A percentile compares a stretch with the other conserved stretches of the same genome.
phyloP scores from a whole-genome alignment of 2,888 invertebrate species.

The Pollenia angustigena region DNA sequence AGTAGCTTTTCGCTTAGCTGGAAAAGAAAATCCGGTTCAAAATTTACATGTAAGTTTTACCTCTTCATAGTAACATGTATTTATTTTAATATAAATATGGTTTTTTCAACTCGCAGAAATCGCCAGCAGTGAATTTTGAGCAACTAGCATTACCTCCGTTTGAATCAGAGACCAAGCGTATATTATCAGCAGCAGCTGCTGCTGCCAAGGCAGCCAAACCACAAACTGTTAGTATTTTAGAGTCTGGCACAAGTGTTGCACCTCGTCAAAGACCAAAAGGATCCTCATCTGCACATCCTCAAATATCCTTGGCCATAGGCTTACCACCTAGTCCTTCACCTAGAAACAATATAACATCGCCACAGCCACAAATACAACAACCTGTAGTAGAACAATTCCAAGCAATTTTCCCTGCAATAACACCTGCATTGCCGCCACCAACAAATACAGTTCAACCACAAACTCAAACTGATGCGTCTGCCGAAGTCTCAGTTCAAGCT shows the following conservation, averaged over 20 bases:
- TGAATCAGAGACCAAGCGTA: conserved; percentile 89
- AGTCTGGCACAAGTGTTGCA: conserved; percentile 91
- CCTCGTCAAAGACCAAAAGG: conserved; percentile 93
- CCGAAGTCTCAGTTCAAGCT: conserved; percentile 55
- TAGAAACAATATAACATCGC: conserved; percentile 83
- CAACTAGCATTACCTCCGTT: conserved; percentile 88
- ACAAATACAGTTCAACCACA: conserved; percentile 72
- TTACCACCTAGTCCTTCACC: conserved; percentile 86
- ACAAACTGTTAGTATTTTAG: conserved; percentile 85
- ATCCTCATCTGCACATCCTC: conserved; percentile 82
- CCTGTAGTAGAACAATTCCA: conserved; percentile 83
- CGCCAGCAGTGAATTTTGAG: conserved; percentile 87
- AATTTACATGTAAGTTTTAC: conserved; percentile 89
- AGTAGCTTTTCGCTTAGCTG: conserved; percentile 89
- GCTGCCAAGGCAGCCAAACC: conserved; percentile 81
- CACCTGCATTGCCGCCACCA: conserved; percentile 74
- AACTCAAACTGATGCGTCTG: conserved; percentile 44
- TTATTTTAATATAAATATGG: background rate
- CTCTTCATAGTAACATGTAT: background rate
- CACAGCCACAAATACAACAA: conserved; percentile 80
- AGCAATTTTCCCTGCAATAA: conserved; percentile 83
- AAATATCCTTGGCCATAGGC: conserved; percentile 85
- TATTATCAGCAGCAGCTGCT: conserved; percentile 77
- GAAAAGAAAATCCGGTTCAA: conserved; percentile 91
- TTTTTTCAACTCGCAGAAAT: conserved; percentile 86